Percentiles rank a stretch among this genome's conserved stretches.
Conservation (phyloP, 2,888 invertebrate genomes). For the Ethmia dodecea region DNA sequence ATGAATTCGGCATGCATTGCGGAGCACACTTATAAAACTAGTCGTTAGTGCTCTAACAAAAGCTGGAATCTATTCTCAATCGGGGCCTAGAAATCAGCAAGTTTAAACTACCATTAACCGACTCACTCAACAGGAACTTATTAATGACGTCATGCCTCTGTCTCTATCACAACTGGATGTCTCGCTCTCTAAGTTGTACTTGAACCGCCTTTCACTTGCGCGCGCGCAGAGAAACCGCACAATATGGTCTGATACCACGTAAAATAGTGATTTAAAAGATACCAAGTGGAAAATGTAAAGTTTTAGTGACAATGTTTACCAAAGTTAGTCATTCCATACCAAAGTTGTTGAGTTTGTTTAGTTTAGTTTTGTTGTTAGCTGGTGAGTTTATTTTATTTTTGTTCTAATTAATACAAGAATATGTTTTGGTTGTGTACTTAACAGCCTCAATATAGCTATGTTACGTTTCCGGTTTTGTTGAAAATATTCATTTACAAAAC, state of each 20-base stretch:
- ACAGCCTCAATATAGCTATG: too few relatives aligned
- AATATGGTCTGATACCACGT: background rate
- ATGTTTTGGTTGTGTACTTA: too few relatives aligned
- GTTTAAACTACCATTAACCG: too few relatives aligned
- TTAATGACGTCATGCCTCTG: slow-evolving; percentile 28
- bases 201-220: slow-evolving; percentile 56
- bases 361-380: slow-evolving; percentile 33
- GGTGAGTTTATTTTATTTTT: too few relatives aligned
- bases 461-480: too few relatives aligned
- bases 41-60: too few relatives aligned
- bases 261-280: background rate
- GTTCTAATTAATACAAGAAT: too few relatives aligned
- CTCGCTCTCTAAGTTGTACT: slow-evolving; percentile 38
- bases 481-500: too few relatives aligned
- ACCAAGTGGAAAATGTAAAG: slow-evolving; percentile 10
- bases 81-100: too few relatives aligned
- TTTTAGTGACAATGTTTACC: slow-evolving; percentile 35
- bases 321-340: slow-evolving; percentile 49
- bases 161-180: slow-evolving; percentile 15
- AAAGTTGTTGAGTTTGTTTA: slow-evolving; percentile 52
- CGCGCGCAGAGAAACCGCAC: slow-evolving; percentile 5
- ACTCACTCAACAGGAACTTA: slow-evolving; percentile 4
- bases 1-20: too few relatives aligned
- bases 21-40: too few relatives aligned
- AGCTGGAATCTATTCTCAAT: too few relatives aligned